Base-by-base conservation (phyloP, 2,113 vertebrate genomes). In the Phycodurus eques region DNA sequence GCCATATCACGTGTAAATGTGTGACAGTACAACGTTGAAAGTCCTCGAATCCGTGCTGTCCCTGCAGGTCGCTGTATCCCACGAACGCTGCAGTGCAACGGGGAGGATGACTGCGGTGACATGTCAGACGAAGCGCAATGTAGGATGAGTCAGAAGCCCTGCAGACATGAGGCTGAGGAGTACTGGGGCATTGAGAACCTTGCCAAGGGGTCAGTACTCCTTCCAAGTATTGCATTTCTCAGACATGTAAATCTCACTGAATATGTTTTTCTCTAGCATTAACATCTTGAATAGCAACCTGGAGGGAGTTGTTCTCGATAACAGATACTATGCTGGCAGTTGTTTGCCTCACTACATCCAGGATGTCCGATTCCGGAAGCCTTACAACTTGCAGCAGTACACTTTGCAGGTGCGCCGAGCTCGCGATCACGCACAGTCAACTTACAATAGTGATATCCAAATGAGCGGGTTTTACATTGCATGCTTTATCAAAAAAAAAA, bases 61-160 rank as follows among this genome's bases (percentile, higher is more conserved):
- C 39, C 27, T 13, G 33, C 78, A 98, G 96, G 95, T 43, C 94
- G 96, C 14, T 98, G 97, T 80, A 82, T 98, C 60, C 77, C 85
- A 0, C 92, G 91, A 71, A 91, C 93, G 56, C 93, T 98, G 77
- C 92, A 91, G 77, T 98, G 96, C 73, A 98, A 94, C 1, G 96
- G 95, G 1, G 96, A 99, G 68, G 95, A 98, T 9, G 96, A 98
- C 89, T 98, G 96, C 46, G 96, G 96, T 31, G 96, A 98, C 85
- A 88, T 90, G 65, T 96, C 96, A 2, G 96, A 98, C 78, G 96
- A 98, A 87, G 90, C 75, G 2, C 91, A 91, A 81, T 98, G 97
- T 73, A 91, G 61, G 54, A 94, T 75, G 39, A 82, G 92, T 22
- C 79, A 80, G 63, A 92, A 83, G 70, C 92, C 93, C 69, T 99